Evolutionary conservation across 2,888 invertebrate species (phyloP).

Genomic region (Mimas tiliae): DNA sequence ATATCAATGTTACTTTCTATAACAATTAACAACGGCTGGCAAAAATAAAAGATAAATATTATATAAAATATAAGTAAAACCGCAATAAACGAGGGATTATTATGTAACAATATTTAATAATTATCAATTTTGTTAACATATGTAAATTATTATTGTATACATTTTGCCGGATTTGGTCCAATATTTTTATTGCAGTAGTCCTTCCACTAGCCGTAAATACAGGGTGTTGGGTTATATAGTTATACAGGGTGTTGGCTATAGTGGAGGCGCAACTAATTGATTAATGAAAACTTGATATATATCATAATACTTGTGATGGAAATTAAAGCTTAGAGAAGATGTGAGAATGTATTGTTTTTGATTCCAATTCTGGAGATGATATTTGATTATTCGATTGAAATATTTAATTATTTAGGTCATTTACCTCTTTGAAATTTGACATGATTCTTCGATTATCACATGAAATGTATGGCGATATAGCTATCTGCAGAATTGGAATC

Average conservation of each 20-base stretch:
- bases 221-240: too few species aligned
- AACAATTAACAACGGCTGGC: too few species aligned
- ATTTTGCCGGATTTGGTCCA: constrained; percentile 6
- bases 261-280: not conserved
- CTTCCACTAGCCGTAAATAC: not conserved
- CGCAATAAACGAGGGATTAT: not conserved
- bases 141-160: constrained; percentile 19
- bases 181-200: constrained; percentile 4
- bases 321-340: constrained; percentile 39
- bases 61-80: not conserved
- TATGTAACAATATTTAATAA: not conserved
- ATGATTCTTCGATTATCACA: not conserved
- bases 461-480: too few species aligned
- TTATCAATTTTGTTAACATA: not conserved
- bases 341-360: not conserved
- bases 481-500: not conserved
- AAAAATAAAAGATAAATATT: too few species aligned
- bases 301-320: constrained; percentile 38
- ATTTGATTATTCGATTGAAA: not conserved
- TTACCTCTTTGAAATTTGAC: not conserved
- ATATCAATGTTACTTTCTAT: too few species aligned
- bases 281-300: constrained; percentile 14
- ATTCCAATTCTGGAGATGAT: not conserved
- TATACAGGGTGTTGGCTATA: not conserved
- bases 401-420: not conserved